These are phyloP conservation scores for Aptenodytes forsteri DNA, from an alignment of 2,113 vertebrate species.

Conservation along the genomic window DNA sequence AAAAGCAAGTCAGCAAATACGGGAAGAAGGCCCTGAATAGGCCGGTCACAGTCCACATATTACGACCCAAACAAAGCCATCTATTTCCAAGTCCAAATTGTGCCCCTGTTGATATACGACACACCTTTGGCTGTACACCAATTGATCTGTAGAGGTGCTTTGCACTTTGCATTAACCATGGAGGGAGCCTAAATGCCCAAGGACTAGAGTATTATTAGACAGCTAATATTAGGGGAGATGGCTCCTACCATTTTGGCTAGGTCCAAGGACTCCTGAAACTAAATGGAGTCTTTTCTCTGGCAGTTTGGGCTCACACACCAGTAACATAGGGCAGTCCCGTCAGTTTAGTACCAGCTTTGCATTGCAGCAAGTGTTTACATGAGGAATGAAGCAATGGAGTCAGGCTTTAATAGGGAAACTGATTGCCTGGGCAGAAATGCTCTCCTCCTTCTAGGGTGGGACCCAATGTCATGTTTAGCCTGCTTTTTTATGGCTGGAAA, in stretches of 20 bases:
- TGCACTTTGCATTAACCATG: not conserved
- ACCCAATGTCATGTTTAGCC: not conserved
- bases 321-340: rapidly evolving
- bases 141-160: not conserved
- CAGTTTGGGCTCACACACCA: not conserved
- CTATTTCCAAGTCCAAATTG: not conserved
- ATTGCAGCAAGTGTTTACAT: not conserved
- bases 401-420: not conserved
- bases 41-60: not conserved
- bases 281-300: not conserved
- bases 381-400: not conserved
- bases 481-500: not conserved
- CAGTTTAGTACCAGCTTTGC: not conserved
- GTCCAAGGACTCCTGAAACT: not conserved
- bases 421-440: not conserved
- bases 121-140: not conserved
- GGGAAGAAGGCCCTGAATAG: not conserved
- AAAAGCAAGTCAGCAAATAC: not conserved
- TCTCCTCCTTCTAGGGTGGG: not conserved
- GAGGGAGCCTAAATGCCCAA: not conserved
- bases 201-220: not conserved
- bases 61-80: not conserved
- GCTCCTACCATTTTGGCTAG: not conserved
- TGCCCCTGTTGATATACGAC: not conserved
- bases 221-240: not conserved